Evolutionary conservation across 2,113 vertebrate genomes (phyloP).

Genomic region (Myiopsitta monachus): DNA sequence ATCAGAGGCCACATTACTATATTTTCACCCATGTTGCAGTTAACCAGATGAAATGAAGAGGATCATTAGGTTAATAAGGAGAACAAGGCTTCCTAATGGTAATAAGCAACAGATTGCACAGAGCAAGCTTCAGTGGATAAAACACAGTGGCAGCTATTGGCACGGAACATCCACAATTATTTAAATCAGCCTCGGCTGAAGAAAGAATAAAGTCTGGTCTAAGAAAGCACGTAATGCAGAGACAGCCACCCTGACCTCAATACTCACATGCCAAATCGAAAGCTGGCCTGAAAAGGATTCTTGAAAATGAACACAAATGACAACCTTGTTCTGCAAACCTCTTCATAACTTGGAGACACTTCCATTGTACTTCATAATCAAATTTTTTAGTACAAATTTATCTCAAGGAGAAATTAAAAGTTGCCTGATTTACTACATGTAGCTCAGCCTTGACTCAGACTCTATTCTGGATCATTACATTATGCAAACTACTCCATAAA

Average conservation of each 20-base stretch:
- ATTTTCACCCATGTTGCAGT: background rate
- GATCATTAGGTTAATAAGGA: slow-evolving; percentile 24
- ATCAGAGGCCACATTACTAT: background rate
- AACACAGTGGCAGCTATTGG: background rate
- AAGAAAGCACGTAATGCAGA: background rate
- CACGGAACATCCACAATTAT: background rate
- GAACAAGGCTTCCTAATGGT: background rate
- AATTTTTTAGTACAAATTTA: background rate
- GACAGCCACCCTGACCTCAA: background rate
- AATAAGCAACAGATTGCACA: background rate
- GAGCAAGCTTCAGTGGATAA: background rate
- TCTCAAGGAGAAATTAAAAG: background rate
- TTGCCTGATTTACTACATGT: slow-evolving; percentile 1
- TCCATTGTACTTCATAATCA: background rate
- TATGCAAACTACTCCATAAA: slow-evolving; percentile 44
- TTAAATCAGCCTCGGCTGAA: background rate
- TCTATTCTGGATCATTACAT: slow-evolving; percentile 48
- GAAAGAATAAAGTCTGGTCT: background rate
- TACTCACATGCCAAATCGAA: background rate
- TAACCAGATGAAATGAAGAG: slow-evolving; percentile 14
- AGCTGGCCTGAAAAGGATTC: background rate
- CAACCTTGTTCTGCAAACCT: background rate
- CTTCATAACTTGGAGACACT: background rate
- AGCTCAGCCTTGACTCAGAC: slow-evolving; percentile 43
- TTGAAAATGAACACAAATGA: background rate